Evolutionary conservation across 2,797 vertebrate genomes (phyloP).

Genomic region (Falco columbarius): DNA sequence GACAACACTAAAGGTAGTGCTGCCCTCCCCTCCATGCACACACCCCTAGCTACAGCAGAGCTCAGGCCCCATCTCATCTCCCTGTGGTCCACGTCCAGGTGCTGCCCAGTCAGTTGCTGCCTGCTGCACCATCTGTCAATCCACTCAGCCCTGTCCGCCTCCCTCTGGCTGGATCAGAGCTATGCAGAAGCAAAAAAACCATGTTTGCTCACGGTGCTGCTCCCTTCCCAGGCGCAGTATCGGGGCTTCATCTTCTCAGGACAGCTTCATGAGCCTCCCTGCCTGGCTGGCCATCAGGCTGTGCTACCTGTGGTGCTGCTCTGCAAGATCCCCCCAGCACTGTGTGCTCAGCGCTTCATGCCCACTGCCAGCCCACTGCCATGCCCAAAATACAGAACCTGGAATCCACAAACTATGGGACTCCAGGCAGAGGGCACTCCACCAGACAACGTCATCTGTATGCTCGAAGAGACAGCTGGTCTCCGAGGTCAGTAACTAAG

Average conservation of each 20-base stretch:
- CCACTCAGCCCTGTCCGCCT: background rate
- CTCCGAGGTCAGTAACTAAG: background rate
- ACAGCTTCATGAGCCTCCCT: background rate
- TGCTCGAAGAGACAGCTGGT: background rate
- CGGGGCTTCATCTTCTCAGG: background rate
- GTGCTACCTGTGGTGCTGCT: background rate
- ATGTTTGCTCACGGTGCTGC: background rate
- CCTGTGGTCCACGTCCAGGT: background rate
- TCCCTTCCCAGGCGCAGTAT: background rate
- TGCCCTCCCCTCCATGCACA: background rate
- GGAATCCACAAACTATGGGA: background rate
- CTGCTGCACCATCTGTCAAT: background rate
- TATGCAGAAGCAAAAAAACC: background rate
- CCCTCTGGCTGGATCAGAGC: background rate
- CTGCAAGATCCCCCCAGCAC: background rate
- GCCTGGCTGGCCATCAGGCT: background rate
- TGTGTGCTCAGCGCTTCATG: constrained; percentile 36
- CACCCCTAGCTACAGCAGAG: too few relatives aligned
- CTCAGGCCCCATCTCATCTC: background rate
- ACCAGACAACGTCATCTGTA: too few relatives aligned
- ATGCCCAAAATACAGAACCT: background rate
- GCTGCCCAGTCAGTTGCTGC: background rate
- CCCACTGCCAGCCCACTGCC: constrained; percentile 22
- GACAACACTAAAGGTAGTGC: background rate
- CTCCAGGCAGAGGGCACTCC: background rate